These are phyloP conservation scores for Andrena flavipes DNA, from an alignment of 2,888 invertebrate species.

Conservation along the genomic window DNA sequence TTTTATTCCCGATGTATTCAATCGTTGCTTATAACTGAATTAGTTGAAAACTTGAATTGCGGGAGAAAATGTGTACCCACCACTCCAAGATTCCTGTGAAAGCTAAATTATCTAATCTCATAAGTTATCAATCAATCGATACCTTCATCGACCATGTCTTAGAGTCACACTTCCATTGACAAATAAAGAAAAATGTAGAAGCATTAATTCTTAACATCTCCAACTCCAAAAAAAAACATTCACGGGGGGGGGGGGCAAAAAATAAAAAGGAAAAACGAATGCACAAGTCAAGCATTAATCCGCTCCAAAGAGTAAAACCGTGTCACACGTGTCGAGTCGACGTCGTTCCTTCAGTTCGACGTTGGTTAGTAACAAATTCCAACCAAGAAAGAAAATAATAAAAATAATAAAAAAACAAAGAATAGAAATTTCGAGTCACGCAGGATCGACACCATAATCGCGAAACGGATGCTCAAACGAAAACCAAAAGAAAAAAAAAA, in stretches of 20 bases:
- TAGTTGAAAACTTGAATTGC: too few species aligned
- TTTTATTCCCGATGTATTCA: not conserved
- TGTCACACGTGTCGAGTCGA: conserved; percentile 4
- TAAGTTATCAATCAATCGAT: too few species aligned
- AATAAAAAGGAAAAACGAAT: not conserved
- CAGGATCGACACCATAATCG: conserved; percentile 37
- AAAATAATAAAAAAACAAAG: not conserved
- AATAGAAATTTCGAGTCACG: conserved; percentile 8
- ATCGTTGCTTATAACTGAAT: too few species aligned
- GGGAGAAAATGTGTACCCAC: too few species aligned
- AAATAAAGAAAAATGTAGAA: too few species aligned
- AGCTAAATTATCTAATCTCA: too few species aligned
- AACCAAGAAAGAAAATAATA: conserved; percentile 24
- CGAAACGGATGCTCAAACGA: conserved; percentile 13
- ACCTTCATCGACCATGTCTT: too few species aligned
- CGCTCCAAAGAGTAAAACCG: conserved; percentile 8
- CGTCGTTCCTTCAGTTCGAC: conserved; percentile 7
- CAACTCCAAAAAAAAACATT: not conserved
- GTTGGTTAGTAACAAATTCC: conserved; percentile 45
- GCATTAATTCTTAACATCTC: too few species aligned
- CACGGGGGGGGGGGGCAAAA: not conserved
- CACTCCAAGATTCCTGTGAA: too few species aligned
- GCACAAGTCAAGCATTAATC: conserved; percentile 21
- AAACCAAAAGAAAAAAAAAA: conserved; percentile 1
- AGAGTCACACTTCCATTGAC: too few species aligned